phyloP scores from a whole-genome alignment of 2,113 vertebrate species.

The Rhynchomys soricoides region DNA sequence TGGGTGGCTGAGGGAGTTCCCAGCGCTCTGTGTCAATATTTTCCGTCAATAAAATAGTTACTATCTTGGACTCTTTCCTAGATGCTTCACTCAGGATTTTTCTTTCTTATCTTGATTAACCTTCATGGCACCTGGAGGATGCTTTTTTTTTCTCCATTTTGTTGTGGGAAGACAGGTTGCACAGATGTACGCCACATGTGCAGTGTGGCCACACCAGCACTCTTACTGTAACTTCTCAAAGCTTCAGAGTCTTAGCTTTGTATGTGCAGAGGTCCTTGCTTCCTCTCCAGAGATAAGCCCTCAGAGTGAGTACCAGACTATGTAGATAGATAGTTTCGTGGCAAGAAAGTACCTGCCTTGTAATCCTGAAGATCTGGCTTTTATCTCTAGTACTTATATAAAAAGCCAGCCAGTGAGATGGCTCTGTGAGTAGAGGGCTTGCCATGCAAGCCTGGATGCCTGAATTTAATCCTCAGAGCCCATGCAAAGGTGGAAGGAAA shows the following conservation, averaged over 20 bases:
- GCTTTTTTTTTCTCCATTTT: not conserved
- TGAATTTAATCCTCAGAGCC: not conserved
- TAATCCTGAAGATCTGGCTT: not conserved
- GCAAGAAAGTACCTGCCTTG: not conserved
- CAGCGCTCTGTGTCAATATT: not conserved
- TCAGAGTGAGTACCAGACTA: not conserved
- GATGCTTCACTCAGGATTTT: not conserved
- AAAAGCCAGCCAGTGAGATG: not conserved
- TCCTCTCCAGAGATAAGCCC: not conserved
- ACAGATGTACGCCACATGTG: not conserved
- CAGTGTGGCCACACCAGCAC: not conserved
- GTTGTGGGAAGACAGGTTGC: not conserved
- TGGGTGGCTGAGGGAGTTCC: not conserved
- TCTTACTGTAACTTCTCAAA: not conserved
- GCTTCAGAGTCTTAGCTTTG: not conserved
- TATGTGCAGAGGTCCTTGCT: not conserved
- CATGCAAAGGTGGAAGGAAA: not conserved
- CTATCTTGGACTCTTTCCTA: not conserved
- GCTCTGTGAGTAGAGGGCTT: not conserved
- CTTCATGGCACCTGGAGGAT: not conserved
- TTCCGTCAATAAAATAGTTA: conserved; percentile 10
- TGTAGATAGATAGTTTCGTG: not conserved
- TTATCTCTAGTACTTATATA: not conserved
- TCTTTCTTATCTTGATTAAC: not conserved
- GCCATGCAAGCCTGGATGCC: not conserved